A percentile compares a stretch with the other conserved stretches of the same genome.
Evolutionary conservation across 2,888 invertebrate genomes (phyloP).

Genomic region (Strigamia transsilvanica): DNA sequence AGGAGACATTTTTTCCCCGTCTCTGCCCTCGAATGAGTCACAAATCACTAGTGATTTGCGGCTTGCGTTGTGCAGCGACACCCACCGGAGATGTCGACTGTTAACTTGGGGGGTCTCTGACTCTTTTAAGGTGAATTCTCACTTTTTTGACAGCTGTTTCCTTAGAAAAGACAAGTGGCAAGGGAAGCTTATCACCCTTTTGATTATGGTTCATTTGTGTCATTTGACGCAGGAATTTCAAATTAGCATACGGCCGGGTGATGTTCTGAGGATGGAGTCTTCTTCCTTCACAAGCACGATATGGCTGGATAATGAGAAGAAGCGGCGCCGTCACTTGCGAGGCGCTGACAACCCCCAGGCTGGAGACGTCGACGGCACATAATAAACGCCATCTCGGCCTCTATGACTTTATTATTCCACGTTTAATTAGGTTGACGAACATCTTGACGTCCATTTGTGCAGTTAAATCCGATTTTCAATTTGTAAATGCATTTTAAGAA

Average conservation of each 20-base stretch:
- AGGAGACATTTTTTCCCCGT: not conserved
- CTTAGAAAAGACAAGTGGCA: slow-evolving; percentile 32
- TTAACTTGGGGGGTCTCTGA: slow-evolving; percentile 1
- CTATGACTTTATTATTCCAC: slow-evolving; percentile 42
- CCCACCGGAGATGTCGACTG: slow-evolving; percentile 18
- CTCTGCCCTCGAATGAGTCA: slow-evolving; percentile 27
- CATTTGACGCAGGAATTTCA: slow-evolving; percentile 44
- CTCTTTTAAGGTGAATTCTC: slow-evolving; percentile 37
- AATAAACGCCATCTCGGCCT: slow-evolving; percentile 44
- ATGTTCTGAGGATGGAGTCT: slow-evolving; percentile 36
- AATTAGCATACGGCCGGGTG: slow-evolving; percentile 39
- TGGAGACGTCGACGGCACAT: slow-evolving; percentile 30
- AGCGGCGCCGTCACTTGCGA: slow-evolving; percentile 39
- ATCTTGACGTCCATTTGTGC: slow-evolving; percentile 7
- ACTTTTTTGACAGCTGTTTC: slow-evolving; percentile 39
- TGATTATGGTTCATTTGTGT: slow-evolving; percentile 44
- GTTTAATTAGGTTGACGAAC: slow-evolving; percentile 42
- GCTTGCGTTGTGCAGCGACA: slow-evolving; percentile 33
- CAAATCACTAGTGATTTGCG: slow-evolving; percentile 33
- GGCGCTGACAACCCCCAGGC: slow-evolving; percentile 40
- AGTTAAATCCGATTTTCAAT: slow-evolving; percentile 22
- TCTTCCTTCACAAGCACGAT: slow-evolving; percentile 32
- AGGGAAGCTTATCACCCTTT: slow-evolving; percentile 38
- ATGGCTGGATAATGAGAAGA: slow-evolving; percentile 32
- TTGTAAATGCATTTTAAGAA: not conserved